phyloP scores from a whole-genome alignment of 2,113 vertebrate genomes.

The Pyrgilauda ruficollis region DNA sequence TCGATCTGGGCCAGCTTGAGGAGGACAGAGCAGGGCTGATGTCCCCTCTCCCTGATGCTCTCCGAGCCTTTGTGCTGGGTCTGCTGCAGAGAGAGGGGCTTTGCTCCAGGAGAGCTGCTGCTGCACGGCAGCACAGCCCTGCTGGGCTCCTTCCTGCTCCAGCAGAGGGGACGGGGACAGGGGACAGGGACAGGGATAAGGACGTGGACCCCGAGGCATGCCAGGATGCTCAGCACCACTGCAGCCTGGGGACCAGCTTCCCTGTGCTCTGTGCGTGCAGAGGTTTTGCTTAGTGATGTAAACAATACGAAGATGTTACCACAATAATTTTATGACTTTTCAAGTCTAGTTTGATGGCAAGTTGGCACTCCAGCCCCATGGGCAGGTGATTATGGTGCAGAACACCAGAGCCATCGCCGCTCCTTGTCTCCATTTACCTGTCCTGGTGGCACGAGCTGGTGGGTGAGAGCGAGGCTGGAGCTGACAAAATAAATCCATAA shows the following conservation, averaged over 20 bases:
- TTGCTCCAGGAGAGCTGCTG: not conserved
- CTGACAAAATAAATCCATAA: not conserved
- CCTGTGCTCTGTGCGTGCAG: accelerated
- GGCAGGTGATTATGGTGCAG: not conserved
- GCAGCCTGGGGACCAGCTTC: not conserved
- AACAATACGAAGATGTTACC: not conserved
- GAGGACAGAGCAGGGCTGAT: not conserved
- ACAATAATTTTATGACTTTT: not conserved
- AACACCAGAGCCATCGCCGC: not conserved
- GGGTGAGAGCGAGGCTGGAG: not conserved
- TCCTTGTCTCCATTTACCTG: accelerated
- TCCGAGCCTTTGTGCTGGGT: not conserved
- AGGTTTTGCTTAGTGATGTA: not conserved
- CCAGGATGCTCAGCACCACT: not conserved
- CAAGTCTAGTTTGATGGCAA: not conserved
- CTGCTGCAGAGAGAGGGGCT: not conserved
- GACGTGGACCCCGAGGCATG: accelerated
- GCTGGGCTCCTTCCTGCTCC: not conserved
- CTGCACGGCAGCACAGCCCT: not conserved
- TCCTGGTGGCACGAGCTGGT: not conserved
- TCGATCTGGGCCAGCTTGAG: not conserved
- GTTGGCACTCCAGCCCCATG: not conserved
- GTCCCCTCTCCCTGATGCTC: accelerated
- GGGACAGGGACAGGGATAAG: not conserved
- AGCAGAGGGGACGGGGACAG: not conserved